Evolutionary conservation across 2,888 invertebrate species (phyloP), one percentile per base, ranked within the genome.

Genomic region (Drosophila nr. perissopoda): DNA sequence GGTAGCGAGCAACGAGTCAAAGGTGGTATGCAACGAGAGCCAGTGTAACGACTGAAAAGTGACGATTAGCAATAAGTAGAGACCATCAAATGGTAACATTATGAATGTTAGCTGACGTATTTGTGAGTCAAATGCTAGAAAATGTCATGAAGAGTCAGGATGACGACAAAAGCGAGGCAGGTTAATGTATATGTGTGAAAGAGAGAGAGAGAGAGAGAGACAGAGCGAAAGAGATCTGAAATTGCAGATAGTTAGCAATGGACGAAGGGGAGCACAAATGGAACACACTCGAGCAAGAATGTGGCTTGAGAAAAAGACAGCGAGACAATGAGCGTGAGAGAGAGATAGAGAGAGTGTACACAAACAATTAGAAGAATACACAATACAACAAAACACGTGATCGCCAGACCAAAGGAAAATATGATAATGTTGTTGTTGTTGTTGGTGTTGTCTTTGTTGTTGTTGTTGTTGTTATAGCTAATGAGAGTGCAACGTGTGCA

Each of bases 381-480:
- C 60, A 38, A 54, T 40, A 49, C 21, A 38, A 65, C 25, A 40
- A 42, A 7, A 48, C 73, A 53, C 31, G 56, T 63, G 72, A 57
- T 27, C 42, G 56, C 62, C 59, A 53, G 45, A 53, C 60, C 25
- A 16, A 31, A 34, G 36, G 11, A 25, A 45, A 34, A 33, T 54
- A 36, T 60, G 59, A 49, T 56, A 60, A 60, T 73, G 33, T 5
- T 36, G 25, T 18, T 38, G 36, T 18, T 25, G 36, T 58, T 61
- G 34, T 21, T 48, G 31, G 7, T 31, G n/a, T 25, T 54, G 65
- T 72, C 59, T 60, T 60, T 66, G 29, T 29, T 52, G 34, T 11
- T 53, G 34, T 1, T 34, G 25, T 7, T 57, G 73, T 73, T 66
- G 75, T 68, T 74, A 62, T 33, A 56, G 56, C 67, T 60, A 53